A percentile compares a stretch with the other conserved stretches of the same genome.
phyloP scores from a whole-genome alignment of 2,797 vertebrate genomes.

The Oreochromis mossambicus region DNA sequence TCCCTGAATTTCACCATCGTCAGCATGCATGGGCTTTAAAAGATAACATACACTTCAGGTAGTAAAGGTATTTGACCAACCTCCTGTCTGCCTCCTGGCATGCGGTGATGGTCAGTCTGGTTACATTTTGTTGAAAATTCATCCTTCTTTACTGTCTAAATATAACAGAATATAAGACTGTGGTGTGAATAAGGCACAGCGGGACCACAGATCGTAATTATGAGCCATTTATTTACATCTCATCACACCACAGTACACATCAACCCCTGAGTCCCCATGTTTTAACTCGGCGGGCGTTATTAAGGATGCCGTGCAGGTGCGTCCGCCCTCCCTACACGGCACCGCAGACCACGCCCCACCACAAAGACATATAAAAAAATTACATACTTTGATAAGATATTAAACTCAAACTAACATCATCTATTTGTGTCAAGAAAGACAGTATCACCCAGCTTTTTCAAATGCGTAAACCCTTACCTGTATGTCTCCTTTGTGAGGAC shows the following conservation, averaged over 20 bases:
- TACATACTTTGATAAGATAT: background rate
- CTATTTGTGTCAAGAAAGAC: background rate
- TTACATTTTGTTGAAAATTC: constrained; percentile 99
- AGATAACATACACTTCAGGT: background rate
- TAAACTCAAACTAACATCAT: background rate
- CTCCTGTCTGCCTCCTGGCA: constrained; percentile 97
- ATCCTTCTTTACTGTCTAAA: constrained; percentile 90
- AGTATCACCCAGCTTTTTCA: background rate
- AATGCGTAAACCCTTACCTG: constrained; percentile 74
- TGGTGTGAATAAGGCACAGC: too few species aligned
- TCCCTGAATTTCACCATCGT: background rate
- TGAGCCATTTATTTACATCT: too few species aligned
- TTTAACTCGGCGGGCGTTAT: too few species aligned
- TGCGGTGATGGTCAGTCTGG: constrained; percentile 96
- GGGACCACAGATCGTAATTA: too few species aligned
- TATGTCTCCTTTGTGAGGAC: constrained; percentile 95
- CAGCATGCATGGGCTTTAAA: background rate
- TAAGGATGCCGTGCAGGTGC: too few species aligned
- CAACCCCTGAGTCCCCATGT: too few species aligned
- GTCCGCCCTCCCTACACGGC: too few species aligned
- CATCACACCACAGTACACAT: too few species aligned
- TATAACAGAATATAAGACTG: background rate
- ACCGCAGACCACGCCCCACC: too few species aligned
- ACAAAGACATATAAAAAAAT: background rate
- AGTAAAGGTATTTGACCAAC: constrained; percentile 57